phyloP scores from a whole-genome alignment of 2,888 invertebrate genomes.

The Eulithis testata region DNA sequence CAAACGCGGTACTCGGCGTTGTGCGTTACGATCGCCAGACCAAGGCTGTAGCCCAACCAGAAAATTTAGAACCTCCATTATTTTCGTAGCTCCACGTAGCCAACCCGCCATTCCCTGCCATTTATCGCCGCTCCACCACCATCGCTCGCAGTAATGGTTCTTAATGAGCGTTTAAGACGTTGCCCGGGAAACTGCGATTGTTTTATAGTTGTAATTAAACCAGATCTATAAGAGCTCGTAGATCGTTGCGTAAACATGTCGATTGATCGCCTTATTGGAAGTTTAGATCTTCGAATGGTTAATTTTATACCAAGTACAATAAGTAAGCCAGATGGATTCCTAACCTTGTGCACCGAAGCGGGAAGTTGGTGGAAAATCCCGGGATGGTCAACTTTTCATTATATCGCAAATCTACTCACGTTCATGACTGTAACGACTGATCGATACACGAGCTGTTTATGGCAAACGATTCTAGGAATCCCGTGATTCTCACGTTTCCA shows the following conservation, averaged over 20 bases:
- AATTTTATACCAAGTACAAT: neutral
- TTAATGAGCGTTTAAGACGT: conserved; percentile 78
- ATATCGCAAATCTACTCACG: too few relatives aligned
- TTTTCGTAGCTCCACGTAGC: conserved; percentile 6
- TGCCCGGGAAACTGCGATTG: conserved; percentile 67
- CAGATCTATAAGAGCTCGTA: conserved; percentile 64
- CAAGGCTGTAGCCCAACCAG: too few relatives aligned
- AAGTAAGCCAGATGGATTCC: too few relatives aligned
- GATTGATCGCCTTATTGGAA: conserved; percentile 52
- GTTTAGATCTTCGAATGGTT: conserved; percentile 1
- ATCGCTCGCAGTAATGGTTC: conserved; percentile 67
- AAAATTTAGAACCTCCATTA: neutral
- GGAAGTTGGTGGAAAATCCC: too few relatives aligned
- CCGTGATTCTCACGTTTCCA: too few relatives aligned
- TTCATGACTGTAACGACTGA: too few relatives aligned
- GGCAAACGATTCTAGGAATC: too few relatives aligned
- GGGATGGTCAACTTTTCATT: too few relatives aligned
- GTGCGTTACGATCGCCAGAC: too few relatives aligned
- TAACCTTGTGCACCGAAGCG: too few relatives aligned
- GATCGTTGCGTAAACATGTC: conserved; percentile 61
- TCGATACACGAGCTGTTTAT: too few relatives aligned
- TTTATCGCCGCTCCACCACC: conserved; percentile 65
- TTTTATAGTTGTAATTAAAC: conserved; percentile 81
- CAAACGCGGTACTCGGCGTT: too few relatives aligned
- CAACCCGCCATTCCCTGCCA: conserved; percentile 54